Base-by-base conservation (phyloP, 1,140 invertebrate genomes). In the Maconellicoccus hirsutus region DNA sequence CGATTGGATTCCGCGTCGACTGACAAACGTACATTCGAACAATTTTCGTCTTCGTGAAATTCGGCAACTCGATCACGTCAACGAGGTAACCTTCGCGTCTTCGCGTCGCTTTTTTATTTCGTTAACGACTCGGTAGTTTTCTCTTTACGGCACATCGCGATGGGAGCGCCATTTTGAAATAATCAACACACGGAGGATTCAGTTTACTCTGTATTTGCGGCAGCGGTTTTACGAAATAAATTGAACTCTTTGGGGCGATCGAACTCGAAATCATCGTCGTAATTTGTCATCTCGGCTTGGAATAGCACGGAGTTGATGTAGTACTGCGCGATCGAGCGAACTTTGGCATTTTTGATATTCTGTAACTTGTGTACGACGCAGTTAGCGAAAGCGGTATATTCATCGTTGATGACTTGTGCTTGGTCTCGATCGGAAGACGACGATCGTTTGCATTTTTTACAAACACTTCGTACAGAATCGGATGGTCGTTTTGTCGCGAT, bases 241-340 rank as follows among this genome's bases (percentile, higher is more conserved):
- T 52, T 4, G n/a, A 52, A 52, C 2, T 52, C 42, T 52, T 52
- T 52, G 3, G 42, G 42, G n/a, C 2, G n/a, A 2, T 52, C 42
- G 2, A 52, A 52, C n/a, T 52, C 42, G 42, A 23, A 16, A 8
- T 66, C 61, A 23, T 66, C 61, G 10, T 66, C 25, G 25, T 25
- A 66, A 66, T 66, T 66, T 6, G 61, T 66, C 61, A 66, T 66
- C 25, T 66, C 61, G 10, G 61, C 61, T 66, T 26, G 61, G 16
- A 66, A 66, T 4, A 66, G 61, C 3, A 66, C 21, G 4, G 19
- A 25, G 16, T 66, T 66, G 10, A 66, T 66, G 21, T 66, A 66
- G 25, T 66, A 66, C 61, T 66, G 61, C 3, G 61, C 61, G 10
- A 66, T 26, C 1, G 25, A 23, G 3, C 61, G 3, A 8, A 22